These are phyloP conservation scores for Physocephala rufipes DNA, from an alignment of 2,888 invertebrate species.

Conservation along the genomic window DNA sequence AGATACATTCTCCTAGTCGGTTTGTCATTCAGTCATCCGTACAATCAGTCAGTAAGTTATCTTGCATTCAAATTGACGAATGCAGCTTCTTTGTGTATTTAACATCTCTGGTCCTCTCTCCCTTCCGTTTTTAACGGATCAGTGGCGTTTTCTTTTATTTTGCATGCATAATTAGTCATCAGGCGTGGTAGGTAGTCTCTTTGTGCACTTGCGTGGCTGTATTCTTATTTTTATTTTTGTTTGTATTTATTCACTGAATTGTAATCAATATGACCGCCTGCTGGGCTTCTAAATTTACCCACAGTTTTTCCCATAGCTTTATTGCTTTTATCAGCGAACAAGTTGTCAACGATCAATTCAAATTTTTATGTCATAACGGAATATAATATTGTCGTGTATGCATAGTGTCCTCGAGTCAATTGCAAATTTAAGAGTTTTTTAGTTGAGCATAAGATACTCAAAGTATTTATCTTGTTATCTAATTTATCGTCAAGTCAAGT, in stretches of 20 bases:
- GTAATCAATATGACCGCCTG: slow-evolving; percentile 5
- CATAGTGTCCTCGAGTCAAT: background rate
- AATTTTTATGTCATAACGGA: background rate
- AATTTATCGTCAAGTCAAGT: too few species aligned
- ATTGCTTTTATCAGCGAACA: background rate
- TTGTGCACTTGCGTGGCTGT: background rate
- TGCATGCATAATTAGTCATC: background rate
- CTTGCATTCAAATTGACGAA: background rate
- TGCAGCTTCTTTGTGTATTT: too few species aligned
- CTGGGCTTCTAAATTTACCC: background rate
- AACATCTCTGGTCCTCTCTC: background rate
- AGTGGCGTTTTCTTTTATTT: background rate
- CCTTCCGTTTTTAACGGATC: background rate
- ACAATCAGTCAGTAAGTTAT: background rate
- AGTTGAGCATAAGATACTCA: too few species aligned
- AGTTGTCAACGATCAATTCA: background rate
- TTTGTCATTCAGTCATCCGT: background rate
- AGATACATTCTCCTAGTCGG: too few species aligned
- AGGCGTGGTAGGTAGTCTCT: background rate
- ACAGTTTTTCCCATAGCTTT: background rate
- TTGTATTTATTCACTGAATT: background rate
- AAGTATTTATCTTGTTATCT: too few species aligned
- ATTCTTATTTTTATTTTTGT: background rate
- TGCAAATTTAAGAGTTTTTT: slow-evolving; percentile 1
- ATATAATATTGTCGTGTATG: background rate